A percentile compares a stretch with the other conserved stretches of the same genome.
Conservation (phyloP, 2,797 vertebrate species). For the Tapirus indicus region DNA sequence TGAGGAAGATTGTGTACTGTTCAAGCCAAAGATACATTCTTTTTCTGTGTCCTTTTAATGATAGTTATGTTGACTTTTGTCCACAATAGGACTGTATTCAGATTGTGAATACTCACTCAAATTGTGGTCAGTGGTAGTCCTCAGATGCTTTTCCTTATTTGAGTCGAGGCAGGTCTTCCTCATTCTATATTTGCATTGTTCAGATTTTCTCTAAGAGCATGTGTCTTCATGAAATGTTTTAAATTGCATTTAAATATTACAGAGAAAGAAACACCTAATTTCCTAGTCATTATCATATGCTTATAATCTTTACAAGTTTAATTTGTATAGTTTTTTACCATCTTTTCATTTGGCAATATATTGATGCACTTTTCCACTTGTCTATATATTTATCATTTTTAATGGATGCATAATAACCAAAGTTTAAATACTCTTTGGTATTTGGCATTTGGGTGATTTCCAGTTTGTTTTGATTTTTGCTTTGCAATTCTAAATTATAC, state of each 20-base stretch:
- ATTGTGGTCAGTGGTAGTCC: not conserved
- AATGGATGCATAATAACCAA: not conserved
- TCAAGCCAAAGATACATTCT: not conserved
- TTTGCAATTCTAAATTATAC: constrained; percentile 43
- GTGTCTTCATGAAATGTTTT: not conserved
- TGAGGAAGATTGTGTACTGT: not conserved
- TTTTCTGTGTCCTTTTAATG: constrained; percentile 33
- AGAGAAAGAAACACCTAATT: not conserved
- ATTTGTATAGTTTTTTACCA: not conserved
- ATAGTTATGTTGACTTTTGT: constrained; percentile 17
- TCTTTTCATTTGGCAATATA: constrained; percentile 36
- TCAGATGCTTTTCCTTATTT: constrained; percentile 37
- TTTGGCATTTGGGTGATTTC: constrained; percentile 53
- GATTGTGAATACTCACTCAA: constrained; percentile 24
- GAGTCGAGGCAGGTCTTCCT: constrained; percentile 46
- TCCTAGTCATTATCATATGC: not conserved
- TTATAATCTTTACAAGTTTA: not conserved
- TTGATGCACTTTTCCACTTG: not conserved
- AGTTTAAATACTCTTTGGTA: not conserved
- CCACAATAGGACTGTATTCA: not conserved
- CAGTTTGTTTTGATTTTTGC: constrained; percentile 39
- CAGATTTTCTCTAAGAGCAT: constrained; percentile 14
- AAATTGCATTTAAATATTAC: constrained; percentile 52
- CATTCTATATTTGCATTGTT: constrained; percentile 51
- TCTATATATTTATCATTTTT: constrained; percentile 44